Evolutionary conservation across 2,888 invertebrate genomes (phyloP), one percentile per base, ranked within the genome.

Genomic region (Xestia sexstrigata): DNA sequence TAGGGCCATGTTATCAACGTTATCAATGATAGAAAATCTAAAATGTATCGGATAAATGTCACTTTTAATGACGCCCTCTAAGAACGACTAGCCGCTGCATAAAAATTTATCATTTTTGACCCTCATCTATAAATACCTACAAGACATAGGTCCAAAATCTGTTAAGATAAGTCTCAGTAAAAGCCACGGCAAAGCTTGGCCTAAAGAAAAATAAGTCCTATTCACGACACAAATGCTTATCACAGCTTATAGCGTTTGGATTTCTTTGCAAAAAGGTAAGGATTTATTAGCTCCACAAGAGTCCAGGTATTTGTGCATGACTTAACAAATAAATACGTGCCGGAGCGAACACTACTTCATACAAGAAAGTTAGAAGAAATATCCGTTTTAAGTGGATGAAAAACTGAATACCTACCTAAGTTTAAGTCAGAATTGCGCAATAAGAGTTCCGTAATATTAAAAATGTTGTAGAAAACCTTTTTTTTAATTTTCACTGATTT

Each of bases 301-400:
- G 30, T 74, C 17, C 20, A 8, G 35, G 58, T 60, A 35, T 74
- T 74, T 74, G 58, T 47, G 45, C 45, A 74, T 47, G 58, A 58
- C 23, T 74, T 74, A 26, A 74, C 74, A 74, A 74, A 74, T 74
- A 74, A 74, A 47, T 26, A 45, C 6, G 17, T n/a, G 2, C 15
- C 35, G 20, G n/a, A 45, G 4, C 15, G 9, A 35, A 45, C 15
- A 35, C 13, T 58, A 7, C 8, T 74, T n/a, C 26, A 15, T 15
- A 20, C 6, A 4, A 72, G 6, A 35, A 69, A 35, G 17, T n/a
- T 17, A 20, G 1, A 39, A 15, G 1, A 17, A 71, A 45, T 45
- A 42, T 42, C 23, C 4, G 11, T 42, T 42, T n/a, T 1, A 8
- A 6, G 9, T 30, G 5, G 42, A 70, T 66, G 39, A 45, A 45